Evolutionary conservation across 2,797 vertebrate species (phyloP), one percentile per base, ranked within the genome.

Genomic region (Gouania willdenowi): DNA sequence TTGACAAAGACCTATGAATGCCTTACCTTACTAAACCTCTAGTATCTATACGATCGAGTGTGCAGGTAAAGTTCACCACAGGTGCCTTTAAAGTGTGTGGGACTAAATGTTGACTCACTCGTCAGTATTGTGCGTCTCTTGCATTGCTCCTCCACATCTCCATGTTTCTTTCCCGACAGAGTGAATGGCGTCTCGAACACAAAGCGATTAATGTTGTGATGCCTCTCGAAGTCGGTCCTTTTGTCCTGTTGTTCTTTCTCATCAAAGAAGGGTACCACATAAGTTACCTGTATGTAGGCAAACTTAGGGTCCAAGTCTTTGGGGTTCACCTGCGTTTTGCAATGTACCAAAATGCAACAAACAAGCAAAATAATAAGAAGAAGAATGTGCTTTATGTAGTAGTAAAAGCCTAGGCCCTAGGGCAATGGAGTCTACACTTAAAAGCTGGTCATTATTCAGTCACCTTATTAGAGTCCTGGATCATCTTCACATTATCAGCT

Each of bases 391-490:
- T n/a, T n/a, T n/a, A n/a, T n/a, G n/a, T n/a, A n/a, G n/a, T n/a
- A n/a, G 3, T n/a, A n/a, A n/a, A n/a, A n/a, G n/a, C n/a, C n/a
- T n/a, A n/a, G n/a, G n/a, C n/a, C n/a, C n/a, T n/a, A n/a, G n/a
- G n/a, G n/a, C n/a, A n/a, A n/a, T n/a, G n/a, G n/a, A n/a, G n/a
- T n/a, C n/a, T n/a, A 14, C 2, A 14, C 14, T 14, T 14, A 14
- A 13, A 20, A 3, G 10, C 4, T 18, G 35, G 45, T 16, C 0
- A n/a, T 19, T 13, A 14, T 8, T 30, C 8, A n/a, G 18, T 5
- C 64, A 97, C 97, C 92, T 98, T 98, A 51, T 98, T 98, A 56
- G 97, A 99, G 76, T 99, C 97, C 75, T 99, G 95, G 77, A 99
- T 98, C 88, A 99, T 98, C 76, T 97, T 98, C 66, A 99, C 97